Evolutionary conservation across 2,797 vertebrate genomes (phyloP), one percentile per base, ranked within the genome.

Genomic region (Danio tinwini): DNA sequence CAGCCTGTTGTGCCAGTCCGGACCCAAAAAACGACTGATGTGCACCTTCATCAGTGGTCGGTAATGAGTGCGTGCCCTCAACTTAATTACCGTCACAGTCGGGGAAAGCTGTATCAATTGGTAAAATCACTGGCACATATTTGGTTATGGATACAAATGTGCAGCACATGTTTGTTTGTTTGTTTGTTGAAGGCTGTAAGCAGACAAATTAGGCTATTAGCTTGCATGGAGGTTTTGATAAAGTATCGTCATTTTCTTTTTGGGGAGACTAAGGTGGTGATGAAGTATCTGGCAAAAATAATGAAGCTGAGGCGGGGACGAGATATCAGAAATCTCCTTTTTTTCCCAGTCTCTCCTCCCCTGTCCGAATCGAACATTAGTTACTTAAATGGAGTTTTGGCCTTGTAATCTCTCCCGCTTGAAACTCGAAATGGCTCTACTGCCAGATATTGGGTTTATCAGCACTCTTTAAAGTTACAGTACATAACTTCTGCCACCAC

Each of bases 151-250:
- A 68, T 68, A 75, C 67, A 78, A 85, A 80, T 75, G 40, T 63
- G 12, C 45, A 14, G n/a, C 50, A 53, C 47, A 55, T 9, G 50
- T 83, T 72, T 62, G 62, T 75, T 84, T 9, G 50, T 83, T 72
- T 62, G 62, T 75, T 84, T 85, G 65, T 29, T 70, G 40, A 61
- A 73, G 58, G 69, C 45, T n/a, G 7, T 83, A 77, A 82, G 80
- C 74, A 81, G 72, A 84, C 68, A 82, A 86, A 86, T 86, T 74
- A 84, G 85, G 44, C 85, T 82, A 84, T 83, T 85, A 82, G 76
- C 44, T 5, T 16, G 6, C 5, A 14, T 47, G 49, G 63, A 59
- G 73, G 29, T 63, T 80, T 83, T 80, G 78, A 83, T 83, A 56
- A 74, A 83, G 71, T 52, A 59, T 37, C 40, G 79, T 79, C 52